Base-by-base conservation (phyloP, 2,888 invertebrate species). In the Gisinianus flammeolus region DNA sequence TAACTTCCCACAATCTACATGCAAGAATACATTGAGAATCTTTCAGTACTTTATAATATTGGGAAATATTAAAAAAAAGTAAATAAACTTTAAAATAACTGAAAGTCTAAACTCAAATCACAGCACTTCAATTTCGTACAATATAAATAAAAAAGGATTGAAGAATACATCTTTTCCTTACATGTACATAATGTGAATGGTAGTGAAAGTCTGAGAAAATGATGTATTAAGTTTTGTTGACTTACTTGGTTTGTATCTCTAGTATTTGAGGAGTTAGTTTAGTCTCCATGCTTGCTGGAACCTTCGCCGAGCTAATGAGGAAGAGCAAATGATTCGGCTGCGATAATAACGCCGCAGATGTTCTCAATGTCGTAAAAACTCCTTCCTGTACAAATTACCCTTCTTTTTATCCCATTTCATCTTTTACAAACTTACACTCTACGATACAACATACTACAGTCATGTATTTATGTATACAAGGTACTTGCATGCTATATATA, bases 191-290 rank as follows among this genome's bases (percentile, higher is more conserved):
- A 6, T 2, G 10, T 12, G 62, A 54, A 62, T 22, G 28, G 28
- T 26, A 12, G 62, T 62, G 26, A 62, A 26, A 26, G 62, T 62
- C 3, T 5, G 52, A 19, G 30, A 33, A 58, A 73, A 30, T 73
- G 58, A 33, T 67, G 31, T 75, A 74, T 58, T 71, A 58, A 74
- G 28, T 64, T 56, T 19, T 58, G 24, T 68, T 31, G 56, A 58
- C 77, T 78, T 80, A 83, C 84, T 82, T 83, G 24, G 79, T 79
- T 64, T 84, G 84, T 54, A 84, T 78, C 74, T 84, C 84, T 5
- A 80, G 33, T 19, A 83, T 76, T 56, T 80, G 81, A 12, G 82
- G 80, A 12, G 82, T 80, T 30, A 81, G 26, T 64, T 80, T 81
- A 5, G 71, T 24, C 35, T 81, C 82, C 19, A 58, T 24, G 26